Conservation (phyloP, 1,140 invertebrate species). For the Mya arenaria region DNA sequence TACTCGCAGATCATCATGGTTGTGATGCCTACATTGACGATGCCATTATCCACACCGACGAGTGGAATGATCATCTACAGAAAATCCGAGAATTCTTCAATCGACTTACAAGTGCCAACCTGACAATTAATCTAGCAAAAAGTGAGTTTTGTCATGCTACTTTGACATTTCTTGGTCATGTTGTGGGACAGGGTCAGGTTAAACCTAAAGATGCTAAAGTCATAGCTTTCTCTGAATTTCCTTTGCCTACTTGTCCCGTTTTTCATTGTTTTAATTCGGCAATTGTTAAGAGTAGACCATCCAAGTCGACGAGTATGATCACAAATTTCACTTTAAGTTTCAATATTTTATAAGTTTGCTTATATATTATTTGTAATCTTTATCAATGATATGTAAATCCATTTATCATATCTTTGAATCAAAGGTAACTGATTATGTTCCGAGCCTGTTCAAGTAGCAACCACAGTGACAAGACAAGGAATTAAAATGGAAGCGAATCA, state of each 20-base stretch:
- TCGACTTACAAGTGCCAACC: slow-evolving; percentile 74
- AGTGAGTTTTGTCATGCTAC: slow-evolving; percentile 48
- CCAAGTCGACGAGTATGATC: too few species aligned
- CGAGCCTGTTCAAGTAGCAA: too few species aligned
- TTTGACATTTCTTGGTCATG: slow-evolving; percentile 47
- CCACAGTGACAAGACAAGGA: too few species aligned
- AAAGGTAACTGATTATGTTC: too few species aligned
- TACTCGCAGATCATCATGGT: slow-evolving; percentile 67
- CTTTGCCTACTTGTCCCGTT: not conserved
- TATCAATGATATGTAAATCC: too few species aligned
- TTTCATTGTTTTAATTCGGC: too few species aligned
- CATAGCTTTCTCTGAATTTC: slow-evolving; percentile 43
- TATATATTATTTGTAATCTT: too few species aligned
- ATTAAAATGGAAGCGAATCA: too few species aligned
- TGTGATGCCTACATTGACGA: slow-evolving; percentile 82
- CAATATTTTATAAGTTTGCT: too few species aligned
- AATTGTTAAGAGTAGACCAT: too few species aligned
- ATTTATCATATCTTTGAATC: too few species aligned
- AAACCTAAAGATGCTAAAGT: slow-evolving; percentile 51
- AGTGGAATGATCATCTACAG: slow-evolving; percentile 79
- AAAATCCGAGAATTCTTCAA: slow-evolving; percentile 75
- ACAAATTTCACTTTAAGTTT: too few species aligned
- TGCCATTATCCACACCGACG: slow-evolving; percentile 78
- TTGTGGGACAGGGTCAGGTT: slow-evolving; percentile 42
- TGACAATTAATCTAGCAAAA: slow-evolving; percentile 73